Evolutionary conservation across 2,797 vertebrate genomes (phyloP).

Genomic region (Benthosema pterotum): DNA sequence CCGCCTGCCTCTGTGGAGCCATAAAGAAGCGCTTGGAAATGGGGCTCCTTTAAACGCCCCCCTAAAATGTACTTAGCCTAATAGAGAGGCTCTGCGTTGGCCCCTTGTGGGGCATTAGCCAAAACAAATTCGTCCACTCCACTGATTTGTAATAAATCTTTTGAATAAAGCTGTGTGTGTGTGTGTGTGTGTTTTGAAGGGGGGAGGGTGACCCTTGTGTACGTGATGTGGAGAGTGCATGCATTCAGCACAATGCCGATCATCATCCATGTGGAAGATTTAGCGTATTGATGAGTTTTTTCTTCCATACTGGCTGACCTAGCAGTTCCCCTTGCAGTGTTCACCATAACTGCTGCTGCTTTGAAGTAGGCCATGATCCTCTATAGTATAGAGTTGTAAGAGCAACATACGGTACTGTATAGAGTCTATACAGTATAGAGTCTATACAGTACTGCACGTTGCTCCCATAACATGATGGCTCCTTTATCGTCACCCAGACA

Average conservation of each 20-base stretch:
- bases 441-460: background rate
- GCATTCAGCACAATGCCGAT: background rate
- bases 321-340: no score
- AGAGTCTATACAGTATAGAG: no score
- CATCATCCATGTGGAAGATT: background rate
- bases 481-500: conserved; percentile 13
- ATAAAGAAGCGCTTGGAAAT: conserved; percentile 11
- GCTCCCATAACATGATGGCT: conserved; percentile 2
- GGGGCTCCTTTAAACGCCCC: conserved; percentile 5
- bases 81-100: conserved; percentile 1
- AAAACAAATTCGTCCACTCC: background rate
- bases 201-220: no score
- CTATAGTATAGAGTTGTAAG: no score
- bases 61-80: conserved; percentile 25
- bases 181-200: no score
- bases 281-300: no score
- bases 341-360: no score
- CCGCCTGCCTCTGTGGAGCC: conserved; percentile 1
- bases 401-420: no score
- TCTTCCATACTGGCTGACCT: no score
- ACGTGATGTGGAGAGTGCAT: background rate
- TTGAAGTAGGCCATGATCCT: no score
- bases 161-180: background rate
- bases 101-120: conserved; percentile 5
- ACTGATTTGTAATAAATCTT: conserved; percentile 1